These are phyloP conservation scores for Simalia tracyae DNA, from an alignment of 2,797 vertebrate genomes.

Conservation along the genomic window DNA sequence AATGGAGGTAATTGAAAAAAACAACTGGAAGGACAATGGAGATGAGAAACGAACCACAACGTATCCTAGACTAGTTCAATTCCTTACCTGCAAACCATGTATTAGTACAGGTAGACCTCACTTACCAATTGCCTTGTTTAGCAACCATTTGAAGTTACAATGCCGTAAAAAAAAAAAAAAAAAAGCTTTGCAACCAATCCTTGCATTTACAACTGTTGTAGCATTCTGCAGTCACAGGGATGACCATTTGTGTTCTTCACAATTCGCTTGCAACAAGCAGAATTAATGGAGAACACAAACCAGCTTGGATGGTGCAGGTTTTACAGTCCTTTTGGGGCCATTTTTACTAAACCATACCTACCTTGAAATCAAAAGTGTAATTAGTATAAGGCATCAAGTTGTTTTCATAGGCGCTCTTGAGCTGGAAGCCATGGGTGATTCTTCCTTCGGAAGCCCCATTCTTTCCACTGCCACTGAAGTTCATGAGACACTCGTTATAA, in stretches of 20 bases:
- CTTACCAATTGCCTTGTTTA: too few species aligned
- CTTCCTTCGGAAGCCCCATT: constrained; percentile 89
- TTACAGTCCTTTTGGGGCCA: neutral
- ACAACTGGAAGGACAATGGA: neutral
- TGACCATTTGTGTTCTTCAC: too few species aligned
- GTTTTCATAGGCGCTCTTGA: constrained; percentile 96
- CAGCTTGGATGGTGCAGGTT: neutral
- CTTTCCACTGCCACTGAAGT: constrained; percentile 95
- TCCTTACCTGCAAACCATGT: neutral
- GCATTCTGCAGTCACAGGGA: too few species aligned
- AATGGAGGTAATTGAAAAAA: neutral
- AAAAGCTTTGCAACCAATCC: too few species aligned
- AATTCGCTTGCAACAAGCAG: too few species aligned
- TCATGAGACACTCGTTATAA: constrained; percentile 95
- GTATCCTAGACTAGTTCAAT: neutral
- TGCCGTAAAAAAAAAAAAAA: too few species aligned
- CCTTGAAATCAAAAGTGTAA: constrained; percentile 99
- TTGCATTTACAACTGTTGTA: too few species aligned
- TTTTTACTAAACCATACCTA: constrained; percentile 49
- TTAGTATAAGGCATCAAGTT: constrained; percentile 99
- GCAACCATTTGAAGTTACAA: too few species aligned
- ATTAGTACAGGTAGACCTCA: too few species aligned
- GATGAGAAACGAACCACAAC: neutral
- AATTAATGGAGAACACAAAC: neutral
- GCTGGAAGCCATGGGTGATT: constrained; percentile 95